These are phyloP conservation scores for Molorchus minor DNA, from an alignment of 2,888 invertebrate species.

Conservation along the genomic window DNA sequence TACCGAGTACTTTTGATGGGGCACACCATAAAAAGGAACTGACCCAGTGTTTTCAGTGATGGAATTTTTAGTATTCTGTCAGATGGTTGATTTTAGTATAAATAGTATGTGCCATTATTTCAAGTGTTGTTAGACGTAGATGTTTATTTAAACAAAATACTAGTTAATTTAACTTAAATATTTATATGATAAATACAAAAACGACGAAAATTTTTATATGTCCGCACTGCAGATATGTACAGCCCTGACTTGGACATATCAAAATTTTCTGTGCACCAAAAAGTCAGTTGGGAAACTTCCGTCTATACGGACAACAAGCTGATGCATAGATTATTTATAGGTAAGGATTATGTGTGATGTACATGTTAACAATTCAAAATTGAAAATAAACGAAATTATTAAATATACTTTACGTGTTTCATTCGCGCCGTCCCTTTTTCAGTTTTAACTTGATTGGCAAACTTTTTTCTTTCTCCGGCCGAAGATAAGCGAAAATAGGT, in stretches of 20 bases:
- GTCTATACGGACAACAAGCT: slow-evolving; percentile 33
- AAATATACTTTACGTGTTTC: slow-evolving; percentile 52
- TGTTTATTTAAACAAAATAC: slow-evolving; percentile 58
- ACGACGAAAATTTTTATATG: slow-evolving; percentile 60
- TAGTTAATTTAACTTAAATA: slow-evolving; percentile 58
- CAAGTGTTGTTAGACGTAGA: slow-evolving; percentile 60
- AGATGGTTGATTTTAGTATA: slow-evolving; percentile 54
- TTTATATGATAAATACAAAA: slow-evolving; percentile 49
- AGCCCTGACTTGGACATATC: slow-evolving; percentile 51
- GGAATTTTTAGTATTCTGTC: slow-evolving; percentile 62
- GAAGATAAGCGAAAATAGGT: slow-evolving; percentile 54
- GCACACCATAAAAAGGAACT: slow-evolving; percentile 44
- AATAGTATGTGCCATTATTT: slow-evolving; percentile 62
- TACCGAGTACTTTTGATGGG: slow-evolving; percentile 24
- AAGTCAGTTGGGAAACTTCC: slow-evolving; percentile 44
- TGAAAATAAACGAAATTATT: slow-evolving; percentile 63
- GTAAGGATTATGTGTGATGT: slow-evolving; percentile 63
- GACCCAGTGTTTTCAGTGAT: slow-evolving; percentile 58
- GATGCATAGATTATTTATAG: slow-evolving; percentile 54
- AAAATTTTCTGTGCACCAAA: slow-evolving; percentile 61
- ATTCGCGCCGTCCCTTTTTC: slow-evolving; percentile 50
- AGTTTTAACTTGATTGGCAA: slow-evolving; percentile 46
- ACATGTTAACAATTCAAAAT: slow-evolving; percentile 64
- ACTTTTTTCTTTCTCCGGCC: slow-evolving; percentile 25
- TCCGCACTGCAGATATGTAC: slow-evolving; percentile 40